These are phyloP conservation scores for Platichthys stellatus DNA, from an alignment of 2,113 vertebrate genomes.

Conservation along the genomic window DNA sequence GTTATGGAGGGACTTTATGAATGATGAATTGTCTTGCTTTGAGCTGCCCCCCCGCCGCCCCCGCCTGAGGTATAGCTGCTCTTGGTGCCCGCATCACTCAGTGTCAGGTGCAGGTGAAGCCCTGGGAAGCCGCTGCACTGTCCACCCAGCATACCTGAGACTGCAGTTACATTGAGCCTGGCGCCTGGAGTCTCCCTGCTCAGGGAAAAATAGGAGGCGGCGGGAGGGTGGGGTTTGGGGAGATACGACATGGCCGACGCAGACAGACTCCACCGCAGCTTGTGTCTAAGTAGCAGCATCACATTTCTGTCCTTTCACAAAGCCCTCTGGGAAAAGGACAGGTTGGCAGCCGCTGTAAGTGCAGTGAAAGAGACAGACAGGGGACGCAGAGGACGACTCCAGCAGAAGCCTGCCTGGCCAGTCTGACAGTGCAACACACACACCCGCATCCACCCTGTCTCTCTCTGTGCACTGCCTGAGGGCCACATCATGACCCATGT, in stretches of 20 bases:
- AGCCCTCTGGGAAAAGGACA: constrained; percentile 80
- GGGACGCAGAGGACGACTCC: constrained; percentile 61
- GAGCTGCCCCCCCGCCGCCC: constrained; percentile 8
- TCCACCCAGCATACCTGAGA: constrained; percentile 89
- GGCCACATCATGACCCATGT: too few species aligned
- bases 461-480: too few species aligned
- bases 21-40: constrained; percentile 35
- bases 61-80: constrained; percentile 43
- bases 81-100: constrained; percentile 59
- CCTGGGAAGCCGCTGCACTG: constrained; percentile 83
- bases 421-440: constrained; percentile 68
- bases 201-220: constrained; percentile 59
- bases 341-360: constrained; percentile 57
- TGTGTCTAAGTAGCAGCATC: constrained; percentile 65
- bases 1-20: constrained; percentile 44
- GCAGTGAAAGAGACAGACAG: constrained; percentile 58
- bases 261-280: constrained; percentile 76
- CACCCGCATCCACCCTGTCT: background rate
- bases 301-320: constrained; percentile 83
- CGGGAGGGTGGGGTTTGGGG: constrained; percentile 3
- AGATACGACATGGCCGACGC: constrained; percentile 79
- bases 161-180: constrained; percentile 89
- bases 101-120: constrained; percentile 69
- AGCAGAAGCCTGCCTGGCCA: constrained; percentile 67
- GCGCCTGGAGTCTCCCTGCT: constrained; percentile 86